Evolutionary conservation across 2,888 invertebrate species (phyloP).

Genomic region (Achlya flavicornis): DNA sequence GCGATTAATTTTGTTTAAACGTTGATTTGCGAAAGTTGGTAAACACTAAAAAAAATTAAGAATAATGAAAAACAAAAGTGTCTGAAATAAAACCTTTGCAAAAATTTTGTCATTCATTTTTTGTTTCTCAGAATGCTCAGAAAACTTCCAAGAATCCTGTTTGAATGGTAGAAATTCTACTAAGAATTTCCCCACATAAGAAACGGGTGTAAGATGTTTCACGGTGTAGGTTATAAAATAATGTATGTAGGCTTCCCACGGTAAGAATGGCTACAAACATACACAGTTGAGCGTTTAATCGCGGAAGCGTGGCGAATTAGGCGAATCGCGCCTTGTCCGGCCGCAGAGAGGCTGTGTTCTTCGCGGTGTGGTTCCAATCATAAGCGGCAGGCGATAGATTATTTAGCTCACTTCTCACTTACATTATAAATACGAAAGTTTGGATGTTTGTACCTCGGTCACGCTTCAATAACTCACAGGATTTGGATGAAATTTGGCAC

Average conservation of each 20-base stretch:
- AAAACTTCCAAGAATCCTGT: not conserved
- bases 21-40: not conserved
- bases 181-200: not conserved
- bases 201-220: not conserved
- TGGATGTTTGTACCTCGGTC: too few species aligned
- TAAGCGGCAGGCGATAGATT: constrained; percentile 28
- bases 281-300: constrained; percentile 18
- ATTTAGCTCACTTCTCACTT: not conserved
- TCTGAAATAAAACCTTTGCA: too few species aligned
- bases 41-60: too few species aligned
- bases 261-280: not conserved
- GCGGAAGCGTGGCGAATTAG: constrained; percentile 70
- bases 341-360: constrained; percentile 57
- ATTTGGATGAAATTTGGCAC: too few species aligned
- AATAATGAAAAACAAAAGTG: too few species aligned
- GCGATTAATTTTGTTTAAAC: constrained; percentile 20
- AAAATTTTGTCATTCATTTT: too few species aligned
- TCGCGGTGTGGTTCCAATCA: constrained; percentile 27
- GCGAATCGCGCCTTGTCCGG: constrained; percentile 68
- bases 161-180: not conserved
- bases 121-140: too few species aligned
- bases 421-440: too few species aligned
- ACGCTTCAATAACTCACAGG: too few species aligned
- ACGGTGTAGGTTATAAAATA: not conserved
- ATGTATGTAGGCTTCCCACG: not conserved